Evolutionary conservation across 1,140 invertebrate genomes (phyloP).

Genomic region (Drosophila pallidifrons): DNA sequence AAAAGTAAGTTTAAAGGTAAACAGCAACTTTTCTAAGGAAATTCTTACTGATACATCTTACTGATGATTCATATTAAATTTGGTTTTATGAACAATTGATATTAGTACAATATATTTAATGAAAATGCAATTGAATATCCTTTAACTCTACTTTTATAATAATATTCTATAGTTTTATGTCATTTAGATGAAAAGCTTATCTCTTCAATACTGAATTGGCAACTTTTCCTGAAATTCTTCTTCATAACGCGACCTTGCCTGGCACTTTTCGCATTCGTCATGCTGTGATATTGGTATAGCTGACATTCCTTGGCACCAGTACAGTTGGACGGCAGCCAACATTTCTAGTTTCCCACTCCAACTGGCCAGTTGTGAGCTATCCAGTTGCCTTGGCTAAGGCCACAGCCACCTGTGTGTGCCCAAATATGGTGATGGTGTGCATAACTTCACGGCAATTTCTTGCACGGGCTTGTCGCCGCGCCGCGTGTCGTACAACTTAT

Average conservation of each 20-base stretch:
- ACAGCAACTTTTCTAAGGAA: background rate
- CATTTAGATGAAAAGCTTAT: too few relatives aligned
- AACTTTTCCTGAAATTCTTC: background rate
- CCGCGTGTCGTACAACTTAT: slow-evolving; percentile 78
- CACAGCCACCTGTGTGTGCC: slow-evolving; percentile 62
- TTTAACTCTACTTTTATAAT: too few relatives aligned
- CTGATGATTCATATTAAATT: too few relatives aligned
- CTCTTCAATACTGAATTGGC: background rate
- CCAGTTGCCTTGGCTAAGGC: slow-evolving; percentile 68
- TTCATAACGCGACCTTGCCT: slow-evolving; percentile 25
- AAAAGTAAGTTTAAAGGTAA: background rate
- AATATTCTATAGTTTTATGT: too few relatives aligned
- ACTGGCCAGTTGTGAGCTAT: background rate
- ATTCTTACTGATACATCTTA: too few relatives aligned
- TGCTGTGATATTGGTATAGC: slow-evolving; percentile 15
- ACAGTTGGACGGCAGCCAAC: slow-evolving; percentile 24
- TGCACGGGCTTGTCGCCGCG: slow-evolving; percentile 52
- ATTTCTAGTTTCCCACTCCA: slow-evolving; percentile 12
- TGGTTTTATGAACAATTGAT: too few relatives aligned
- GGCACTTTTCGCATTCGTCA: slow-evolving; percentile 5
- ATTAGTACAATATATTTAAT: too few relatives aligned
- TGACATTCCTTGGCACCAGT: slow-evolving; percentile 24
- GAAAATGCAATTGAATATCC: too few relatives aligned
- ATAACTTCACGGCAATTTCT: slow-evolving; percentile 76
- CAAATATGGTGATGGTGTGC: slow-evolving; percentile 74